These are phyloP conservation scores for Beroe forskalii DNA, from an alignment of 37 sponge, comb jelly and placozoan species.

Conservation along the genomic window DNA sequence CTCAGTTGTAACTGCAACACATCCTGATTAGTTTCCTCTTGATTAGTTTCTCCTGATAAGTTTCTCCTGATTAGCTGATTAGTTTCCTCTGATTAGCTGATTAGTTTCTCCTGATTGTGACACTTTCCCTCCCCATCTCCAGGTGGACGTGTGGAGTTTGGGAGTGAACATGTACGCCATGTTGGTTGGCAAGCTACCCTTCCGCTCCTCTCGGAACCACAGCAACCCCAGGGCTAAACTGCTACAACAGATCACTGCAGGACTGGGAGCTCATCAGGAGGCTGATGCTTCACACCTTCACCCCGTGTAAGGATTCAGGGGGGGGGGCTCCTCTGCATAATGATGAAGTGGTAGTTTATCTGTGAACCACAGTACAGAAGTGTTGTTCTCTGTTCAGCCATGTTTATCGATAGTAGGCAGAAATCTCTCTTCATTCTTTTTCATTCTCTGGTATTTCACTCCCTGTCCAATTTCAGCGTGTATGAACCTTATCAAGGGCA, in stretches of 20 bases:
- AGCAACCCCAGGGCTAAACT: constrained; percentile 84
- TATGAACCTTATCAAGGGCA: constrained; percentile 53
- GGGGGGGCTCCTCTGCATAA: no score
- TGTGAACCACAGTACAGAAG: no score
- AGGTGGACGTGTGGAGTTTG: constrained; percentile 92
- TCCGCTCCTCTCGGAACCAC: constrained; percentile 86
- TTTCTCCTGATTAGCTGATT: no score
- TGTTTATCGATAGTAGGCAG: no score
- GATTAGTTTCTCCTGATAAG: no score
- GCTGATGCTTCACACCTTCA: constrained; percentile 82
- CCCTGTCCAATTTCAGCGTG: constrained; percentile 67
- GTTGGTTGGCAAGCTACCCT: constrained; percentile 92
- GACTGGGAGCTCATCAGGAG: constrained; percentile 77
- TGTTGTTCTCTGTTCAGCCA: no score
- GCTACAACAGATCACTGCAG: constrained; percentile 86
- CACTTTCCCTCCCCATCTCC: neutral
- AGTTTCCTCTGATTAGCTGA: neutral
- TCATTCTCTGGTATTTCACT: no score
- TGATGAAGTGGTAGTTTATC: no score
- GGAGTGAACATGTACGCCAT: constrained; percentile 99
- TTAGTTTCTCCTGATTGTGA: neutral
- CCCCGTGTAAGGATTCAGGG: no score
- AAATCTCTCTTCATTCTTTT: no score
- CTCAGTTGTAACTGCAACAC: no score
- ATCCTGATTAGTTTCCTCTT: no score